Evolutionary conservation across 2,888 invertebrate species (phyloP).

Genomic region (Seladonia tumulorum): DNA sequence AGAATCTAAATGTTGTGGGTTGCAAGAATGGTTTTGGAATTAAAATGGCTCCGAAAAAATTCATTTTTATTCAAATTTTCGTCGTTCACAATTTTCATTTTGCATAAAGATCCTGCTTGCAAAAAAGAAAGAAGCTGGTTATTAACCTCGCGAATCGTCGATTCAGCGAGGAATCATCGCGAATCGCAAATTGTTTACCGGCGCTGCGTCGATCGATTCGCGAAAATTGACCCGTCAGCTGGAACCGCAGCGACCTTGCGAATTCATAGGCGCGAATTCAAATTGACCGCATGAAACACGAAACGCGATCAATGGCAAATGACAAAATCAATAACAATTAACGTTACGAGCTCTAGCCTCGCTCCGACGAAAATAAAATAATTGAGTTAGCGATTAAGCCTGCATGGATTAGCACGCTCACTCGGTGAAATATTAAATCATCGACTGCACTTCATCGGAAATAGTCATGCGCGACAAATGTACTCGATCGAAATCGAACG

Average conservation of each 20-base stretch:
- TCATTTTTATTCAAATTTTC: too few species aligned
- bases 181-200: background rate
- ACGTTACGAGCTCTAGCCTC: too few species aligned
- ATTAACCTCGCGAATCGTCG: background rate
- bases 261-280: background rate
- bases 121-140: background rate
- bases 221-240: background rate
- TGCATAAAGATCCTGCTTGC: too few species aligned
- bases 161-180: background rate
- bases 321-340: background rate
- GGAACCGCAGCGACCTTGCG: conserved; percentile 25
- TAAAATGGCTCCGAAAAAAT: too few species aligned
- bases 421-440: background rate
- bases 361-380: background rate
- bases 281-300: background rate
- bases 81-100: too few species aligned
- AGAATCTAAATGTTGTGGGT: too few species aligned
- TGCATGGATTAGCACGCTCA: background rate
- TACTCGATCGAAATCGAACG: background rate
- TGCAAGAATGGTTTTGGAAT: too few species aligned
- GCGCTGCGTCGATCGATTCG: conserved; percentile 22
- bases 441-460: background rate
- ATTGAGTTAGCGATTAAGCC: background rate
- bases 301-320: background rate
- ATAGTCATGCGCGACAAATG: background rate